A percentile compares a stretch with the other conserved stretches of the same genome.
Evolutionary conservation across 1,140 invertebrate genomes (phyloP).

Genomic region (Vollenhovia emeryi): DNA sequence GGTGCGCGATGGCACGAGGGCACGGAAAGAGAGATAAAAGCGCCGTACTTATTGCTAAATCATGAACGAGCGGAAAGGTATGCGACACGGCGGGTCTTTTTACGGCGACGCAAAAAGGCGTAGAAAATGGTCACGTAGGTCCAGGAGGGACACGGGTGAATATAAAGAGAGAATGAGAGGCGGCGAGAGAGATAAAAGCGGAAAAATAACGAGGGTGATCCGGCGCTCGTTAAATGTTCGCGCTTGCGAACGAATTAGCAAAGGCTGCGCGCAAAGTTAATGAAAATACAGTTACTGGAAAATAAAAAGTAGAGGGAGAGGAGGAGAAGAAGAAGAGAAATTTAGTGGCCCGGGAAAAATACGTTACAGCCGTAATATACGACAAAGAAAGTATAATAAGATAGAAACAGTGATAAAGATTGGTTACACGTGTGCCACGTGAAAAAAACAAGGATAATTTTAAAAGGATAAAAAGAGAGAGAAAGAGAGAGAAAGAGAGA

Average conservation of each 20-base stretch:
- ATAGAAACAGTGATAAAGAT: background rate
- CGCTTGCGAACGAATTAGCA: constrained; percentile 42
- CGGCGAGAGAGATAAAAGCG: constrained; percentile 7
- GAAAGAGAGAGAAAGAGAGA: too few relatives aligned
- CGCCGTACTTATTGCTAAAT: constrained; percentile 49
- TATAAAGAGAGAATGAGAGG: constrained; percentile 23
- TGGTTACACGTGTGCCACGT: background rate
- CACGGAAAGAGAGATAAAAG: constrained; percentile 45
- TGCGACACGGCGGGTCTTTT: constrained; percentile 19
- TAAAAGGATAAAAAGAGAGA: background rate
- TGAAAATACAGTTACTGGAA: constrained; percentile 27
- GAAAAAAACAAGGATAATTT: background rate
- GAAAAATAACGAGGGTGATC: constrained; percentile 35
- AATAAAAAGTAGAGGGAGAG: background rate
- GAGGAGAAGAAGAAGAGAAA: background rate
- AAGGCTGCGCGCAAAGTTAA: constrained; percentile 11
- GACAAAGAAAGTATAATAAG: background rate
- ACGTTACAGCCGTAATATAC: background rate
- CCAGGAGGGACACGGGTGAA: constrained; percentile 2
- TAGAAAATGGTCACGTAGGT: constrained; percentile 38
- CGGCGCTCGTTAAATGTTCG: constrained; percentile 17
- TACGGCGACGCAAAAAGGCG: constrained; percentile 34
- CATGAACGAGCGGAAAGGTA: constrained; percentile 43
- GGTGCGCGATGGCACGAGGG: constrained; percentile 24
- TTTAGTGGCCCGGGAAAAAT: background rate